A percentile compares a stretch with the other conserved stretches of the same genome.
Conservation (phyloP, 2,113 vertebrate species). For the Pelusios castaneus region DNA sequence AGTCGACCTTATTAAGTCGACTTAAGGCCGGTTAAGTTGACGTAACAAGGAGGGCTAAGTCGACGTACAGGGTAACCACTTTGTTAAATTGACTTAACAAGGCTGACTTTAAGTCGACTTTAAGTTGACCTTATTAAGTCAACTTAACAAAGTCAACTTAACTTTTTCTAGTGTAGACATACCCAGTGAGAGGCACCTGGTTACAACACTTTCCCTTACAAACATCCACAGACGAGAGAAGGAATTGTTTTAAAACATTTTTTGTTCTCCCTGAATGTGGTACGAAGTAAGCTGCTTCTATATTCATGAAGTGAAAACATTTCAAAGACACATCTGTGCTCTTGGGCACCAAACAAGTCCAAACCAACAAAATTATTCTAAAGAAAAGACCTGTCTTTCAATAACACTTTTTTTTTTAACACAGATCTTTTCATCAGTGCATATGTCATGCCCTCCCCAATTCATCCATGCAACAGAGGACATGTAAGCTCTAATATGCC, state of each 20-base stretch:
- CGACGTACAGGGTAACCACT: too few relatives aligned
- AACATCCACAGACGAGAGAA: too few relatives aligned
- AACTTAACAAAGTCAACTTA: too few relatives aligned
- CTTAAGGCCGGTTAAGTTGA: too few relatives aligned
- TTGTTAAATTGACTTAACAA: too few relatives aligned
- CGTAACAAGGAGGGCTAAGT: too few relatives aligned
- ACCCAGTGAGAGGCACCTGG: too few relatives aligned
- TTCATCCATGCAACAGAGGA: neutral
- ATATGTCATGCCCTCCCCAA: neutral
- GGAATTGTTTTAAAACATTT: neutral
- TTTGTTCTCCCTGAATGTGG: conserved; percentile 44
- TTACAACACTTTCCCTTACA: too few relatives aligned
- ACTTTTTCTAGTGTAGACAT: too few relatives aligned
- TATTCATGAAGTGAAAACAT: conserved; percentile 58
- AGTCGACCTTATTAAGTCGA: too few relatives aligned
- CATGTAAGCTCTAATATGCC: neutral
- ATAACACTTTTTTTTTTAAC: neutral
- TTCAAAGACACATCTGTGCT: conserved; percentile 50
- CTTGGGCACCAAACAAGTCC: conserved; percentile 55
- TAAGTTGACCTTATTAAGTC: too few relatives aligned
- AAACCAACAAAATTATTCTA: conserved; percentile 40
- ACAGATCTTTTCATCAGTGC: neutral
- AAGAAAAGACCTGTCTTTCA: neutral
- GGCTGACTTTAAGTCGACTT: too few relatives aligned
- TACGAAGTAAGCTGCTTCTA: conserved; percentile 65